These are phyloP conservation scores for Odocoileus virginianus DNA, from an alignment of 2,113 vertebrate genomes.

Conservation along the genomic window DNA sequence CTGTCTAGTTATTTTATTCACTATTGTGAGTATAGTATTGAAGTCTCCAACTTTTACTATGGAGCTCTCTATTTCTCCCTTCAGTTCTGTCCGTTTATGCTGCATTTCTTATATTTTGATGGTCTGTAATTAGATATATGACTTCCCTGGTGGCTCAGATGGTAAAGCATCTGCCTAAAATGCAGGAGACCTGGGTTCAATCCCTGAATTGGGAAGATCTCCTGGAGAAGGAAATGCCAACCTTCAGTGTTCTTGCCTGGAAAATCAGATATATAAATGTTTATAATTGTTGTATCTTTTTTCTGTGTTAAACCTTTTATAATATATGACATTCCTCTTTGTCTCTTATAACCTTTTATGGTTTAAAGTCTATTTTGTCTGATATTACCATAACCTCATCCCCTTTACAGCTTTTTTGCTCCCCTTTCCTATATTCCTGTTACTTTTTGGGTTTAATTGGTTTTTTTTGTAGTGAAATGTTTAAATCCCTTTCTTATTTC, in stretches of 20 bases:
- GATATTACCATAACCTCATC: not conserved
- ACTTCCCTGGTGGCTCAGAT: not conserved
- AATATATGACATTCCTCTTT: not conserved
- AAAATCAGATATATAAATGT: not conserved
- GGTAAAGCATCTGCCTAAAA: not conserved
- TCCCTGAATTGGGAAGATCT: not conserved
- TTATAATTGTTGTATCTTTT: not conserved
- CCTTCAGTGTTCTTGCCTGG: not conserved
- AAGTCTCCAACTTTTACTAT: not conserved
- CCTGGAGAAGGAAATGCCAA: not conserved
- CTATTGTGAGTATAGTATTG: not conserved
- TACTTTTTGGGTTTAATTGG: not conserved
- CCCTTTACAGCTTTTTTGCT: not conserved
- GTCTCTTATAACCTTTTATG: not conserved
- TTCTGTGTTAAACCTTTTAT: not conserved
- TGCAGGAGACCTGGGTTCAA: not conserved
- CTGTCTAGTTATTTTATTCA: not conserved
- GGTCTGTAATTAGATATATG: not conserved
- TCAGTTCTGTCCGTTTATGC: not conserved
- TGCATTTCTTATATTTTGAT: not conserved
- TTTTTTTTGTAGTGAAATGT: not conserved
- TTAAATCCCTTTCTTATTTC: not conserved
- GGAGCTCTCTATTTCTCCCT: not conserved
- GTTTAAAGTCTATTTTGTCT: not conserved
- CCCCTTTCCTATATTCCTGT: not conserved